These are phyloP conservation scores for Euphonia xanthogaster DNA, from an alignment of 2,797 vertebrate species.

Conservation along the genomic window DNA sequence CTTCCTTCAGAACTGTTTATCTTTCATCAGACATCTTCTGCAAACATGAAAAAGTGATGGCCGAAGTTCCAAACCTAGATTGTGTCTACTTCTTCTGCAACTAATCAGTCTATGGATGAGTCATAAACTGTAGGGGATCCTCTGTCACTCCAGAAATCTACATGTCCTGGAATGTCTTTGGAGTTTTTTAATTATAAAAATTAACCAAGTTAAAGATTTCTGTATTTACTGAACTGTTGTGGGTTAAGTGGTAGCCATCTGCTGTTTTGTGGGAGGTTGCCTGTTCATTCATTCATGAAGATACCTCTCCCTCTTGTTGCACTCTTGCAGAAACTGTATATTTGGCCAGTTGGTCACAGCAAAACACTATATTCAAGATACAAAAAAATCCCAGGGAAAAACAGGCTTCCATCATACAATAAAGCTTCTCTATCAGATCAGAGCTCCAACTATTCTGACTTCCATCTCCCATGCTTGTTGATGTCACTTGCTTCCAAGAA, in stretches of 20 bases:
- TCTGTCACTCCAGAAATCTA: not conserved
- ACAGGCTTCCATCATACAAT: not conserved
- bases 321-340: not conserved
- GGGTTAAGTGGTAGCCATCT: not conserved
- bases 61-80: not conserved
- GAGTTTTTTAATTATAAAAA: not conserved
- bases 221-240: not conserved
- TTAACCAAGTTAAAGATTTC: not conserved
- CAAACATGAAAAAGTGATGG: slow-evolving; percentile 56
- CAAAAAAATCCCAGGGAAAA: not conserved
- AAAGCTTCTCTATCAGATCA: not conserved
- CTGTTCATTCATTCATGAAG: not conserved
- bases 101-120: slow-evolving; percentile 44
- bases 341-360: not conserved
- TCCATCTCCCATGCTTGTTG: not conserved
- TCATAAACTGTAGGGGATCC: not conserved
- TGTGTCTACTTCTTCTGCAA: slow-evolving; percentile 62
- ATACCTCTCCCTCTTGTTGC: not conserved
- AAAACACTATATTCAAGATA: not conserved
- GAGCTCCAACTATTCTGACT: not conserved
- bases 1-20: slow-evolving; percentile 49
- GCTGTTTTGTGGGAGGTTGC: not conserved
- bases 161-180: not conserved
- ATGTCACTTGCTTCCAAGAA: not conserved
- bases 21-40: slow-evolving; percentile 64